Conservation (phyloP, 2,888 invertebrate species). For the Apamea sordens region DNA sequence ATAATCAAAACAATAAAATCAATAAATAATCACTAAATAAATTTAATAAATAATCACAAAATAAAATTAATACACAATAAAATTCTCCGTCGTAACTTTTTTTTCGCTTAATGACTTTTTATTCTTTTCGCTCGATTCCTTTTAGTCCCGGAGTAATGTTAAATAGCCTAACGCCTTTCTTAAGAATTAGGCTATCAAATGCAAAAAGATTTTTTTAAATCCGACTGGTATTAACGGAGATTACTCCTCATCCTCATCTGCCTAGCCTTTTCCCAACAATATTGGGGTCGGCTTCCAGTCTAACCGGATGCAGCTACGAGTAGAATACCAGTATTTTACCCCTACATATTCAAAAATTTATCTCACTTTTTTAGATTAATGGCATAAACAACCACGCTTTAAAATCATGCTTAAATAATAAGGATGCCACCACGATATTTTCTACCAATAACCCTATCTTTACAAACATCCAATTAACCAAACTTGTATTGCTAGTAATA, state of each 20-base stretch:
- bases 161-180: background rate
- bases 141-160: background rate
- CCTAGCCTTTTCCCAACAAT: too few relatives aligned
- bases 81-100: too few relatives aligned
- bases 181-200: background rate
- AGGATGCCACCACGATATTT: constrained; percentile 16
- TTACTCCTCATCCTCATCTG: background rate
- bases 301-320: too few relatives aligned
- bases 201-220: background rate
- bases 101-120: background rate
- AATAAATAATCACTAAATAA: too few relatives aligned
- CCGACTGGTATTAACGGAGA: background rate
- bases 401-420: constrained; percentile 11
- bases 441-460: constrained; percentile 11
- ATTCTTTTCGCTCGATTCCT: background rate
- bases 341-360: background rate
- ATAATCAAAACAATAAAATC: too few relatives aligned
- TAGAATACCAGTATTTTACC: background rate
- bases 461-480: background rate
- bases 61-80: too few relatives aligned
- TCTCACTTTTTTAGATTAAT: background rate
- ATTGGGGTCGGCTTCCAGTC: too few relatives aligned
- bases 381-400: background rate
- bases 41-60: too few relatives aligned
- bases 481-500: constrained; percentile 17